Evolutionary conservation across 2,113 vertebrate genomes (phyloP), one percentile per base, ranked within the genome.

Genomic region (Nansenia antarctica): DNA sequence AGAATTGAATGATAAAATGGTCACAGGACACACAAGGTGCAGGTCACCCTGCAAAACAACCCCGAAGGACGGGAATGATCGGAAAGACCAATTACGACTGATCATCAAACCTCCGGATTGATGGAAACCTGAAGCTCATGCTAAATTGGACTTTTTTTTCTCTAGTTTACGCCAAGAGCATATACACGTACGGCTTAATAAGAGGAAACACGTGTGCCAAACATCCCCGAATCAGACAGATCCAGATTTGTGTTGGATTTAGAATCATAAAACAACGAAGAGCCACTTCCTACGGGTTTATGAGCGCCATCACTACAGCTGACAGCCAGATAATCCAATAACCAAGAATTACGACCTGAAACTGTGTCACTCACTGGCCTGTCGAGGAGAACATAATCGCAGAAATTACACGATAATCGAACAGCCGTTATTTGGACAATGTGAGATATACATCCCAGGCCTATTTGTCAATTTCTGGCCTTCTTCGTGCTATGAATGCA

Each of bases 191-290:
- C 74, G 30, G 75, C 62, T 61, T 86, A 87, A 88, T 90, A 89
- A 92, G 77, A 86, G 87, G 88, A 90, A 90, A 88, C 89, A 89
- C 59, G 65, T 91, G 87, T 84, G 79, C 72, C 74, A 82, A 79
- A 82, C 73, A 80, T 76, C 60, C 70, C 58, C 2, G 72, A 70
- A 79, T 30, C 74, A 53, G 65, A 81, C 80, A 68, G 72, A 72
- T 20, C 45, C 69, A 75, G 76, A 78, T 85, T 86, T 72, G 61
- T 63, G 9, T 68, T 69, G 74, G 59, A 80, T 82, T 75, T 65
- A 61, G 42, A 76, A 60, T 69, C 69, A 72, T 54, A 81, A 75
- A 80, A 76, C 73, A 80, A 54, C 29, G 6, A 66, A 47, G 35
- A 47, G 55, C 31, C 53, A 63, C 63, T 83, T 86, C 76, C 72